Conservation (phyloP, 1,140 invertebrate species). For the Drosophila melanica region DNA sequence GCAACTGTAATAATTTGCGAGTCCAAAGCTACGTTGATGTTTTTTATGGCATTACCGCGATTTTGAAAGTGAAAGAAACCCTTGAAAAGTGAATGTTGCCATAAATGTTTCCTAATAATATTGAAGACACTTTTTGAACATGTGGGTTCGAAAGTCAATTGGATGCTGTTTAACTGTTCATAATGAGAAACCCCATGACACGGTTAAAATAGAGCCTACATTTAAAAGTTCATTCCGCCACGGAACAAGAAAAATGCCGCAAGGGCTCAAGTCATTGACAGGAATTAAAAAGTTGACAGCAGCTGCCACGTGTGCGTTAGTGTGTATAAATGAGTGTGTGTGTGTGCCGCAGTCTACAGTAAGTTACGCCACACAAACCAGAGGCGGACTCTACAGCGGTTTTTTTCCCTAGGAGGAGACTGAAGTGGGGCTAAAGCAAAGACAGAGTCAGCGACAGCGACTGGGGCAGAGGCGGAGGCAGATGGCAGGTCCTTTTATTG, state of each 20-base stretch:
- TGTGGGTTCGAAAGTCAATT: conserved; percentile 17
- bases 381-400: conserved; percentile 34
- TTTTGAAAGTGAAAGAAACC: too few species aligned
- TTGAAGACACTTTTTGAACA: background rate
- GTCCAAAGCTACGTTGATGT: too few species aligned
- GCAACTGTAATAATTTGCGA: too few species aligned
- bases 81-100: background rate
- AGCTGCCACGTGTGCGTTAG: conserved; percentile 11
- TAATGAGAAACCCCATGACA: conserved; percentile 30
- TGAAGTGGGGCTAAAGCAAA: background rate
- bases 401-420: conserved; percentile 9
- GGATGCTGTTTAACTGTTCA: conserved; percentile 19
- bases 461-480: background rate
- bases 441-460: background rate
- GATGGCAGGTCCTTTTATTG: conserved; percentile 38
- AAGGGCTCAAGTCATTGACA: conserved; percentile 56
- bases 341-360: conserved; percentile 59
- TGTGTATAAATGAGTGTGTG: conserved; percentile 32
- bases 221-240: background rate
- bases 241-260: conserved; percentile 19
- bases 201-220: conserved; percentile 22
- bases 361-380: conserved; percentile 69
- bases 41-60: too few species aligned
- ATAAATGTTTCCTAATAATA: background rate
- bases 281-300: conserved; percentile 63